A percentile compares a stretch with the other conserved stretches of the same genome.
phyloP scores from a whole-genome alignment of 2,797 vertebrate species.

The Sarcophilus harrisii region DNA sequence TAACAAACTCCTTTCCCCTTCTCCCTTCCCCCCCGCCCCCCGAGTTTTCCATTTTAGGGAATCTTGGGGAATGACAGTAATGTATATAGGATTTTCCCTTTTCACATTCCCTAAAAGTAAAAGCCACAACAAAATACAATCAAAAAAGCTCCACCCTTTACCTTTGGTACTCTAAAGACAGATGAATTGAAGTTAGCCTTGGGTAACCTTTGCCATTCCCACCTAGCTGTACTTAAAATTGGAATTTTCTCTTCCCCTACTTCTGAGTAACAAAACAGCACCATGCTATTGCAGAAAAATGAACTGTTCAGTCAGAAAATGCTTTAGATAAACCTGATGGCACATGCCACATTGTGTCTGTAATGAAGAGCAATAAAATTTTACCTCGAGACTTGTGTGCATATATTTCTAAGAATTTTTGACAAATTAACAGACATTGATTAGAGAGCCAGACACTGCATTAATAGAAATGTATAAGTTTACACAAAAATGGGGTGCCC shows the following conservation, averaged over 20 bases:
- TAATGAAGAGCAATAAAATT: background rate
- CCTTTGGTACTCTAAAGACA: background rate
- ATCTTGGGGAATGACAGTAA: background rate
- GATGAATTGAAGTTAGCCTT: background rate
- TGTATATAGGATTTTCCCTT: background rate
- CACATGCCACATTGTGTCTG: background rate
- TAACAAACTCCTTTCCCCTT: background rate
- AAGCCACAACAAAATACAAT: background rate
- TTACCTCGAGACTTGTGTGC: background rate
- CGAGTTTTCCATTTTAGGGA: background rate
- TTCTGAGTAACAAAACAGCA: background rate
- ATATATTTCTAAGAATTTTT: background rate
- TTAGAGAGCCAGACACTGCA: background rate
- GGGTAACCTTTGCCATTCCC: background rate
- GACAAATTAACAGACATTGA: background rate
- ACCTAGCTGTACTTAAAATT: background rate
- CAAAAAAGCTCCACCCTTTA: background rate
- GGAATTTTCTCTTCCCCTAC: background rate
- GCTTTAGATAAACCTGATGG: background rate
- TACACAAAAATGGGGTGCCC: background rate
- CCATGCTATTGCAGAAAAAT: background rate
- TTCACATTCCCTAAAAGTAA: background rate
- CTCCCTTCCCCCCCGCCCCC: background rate
- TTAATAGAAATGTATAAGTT: background rate
- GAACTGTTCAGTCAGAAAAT: background rate